Evolutionary conservation across 2,888 invertebrate genomes (phyloP).

Genomic region (Patella ulyssiponensis): DNA sequence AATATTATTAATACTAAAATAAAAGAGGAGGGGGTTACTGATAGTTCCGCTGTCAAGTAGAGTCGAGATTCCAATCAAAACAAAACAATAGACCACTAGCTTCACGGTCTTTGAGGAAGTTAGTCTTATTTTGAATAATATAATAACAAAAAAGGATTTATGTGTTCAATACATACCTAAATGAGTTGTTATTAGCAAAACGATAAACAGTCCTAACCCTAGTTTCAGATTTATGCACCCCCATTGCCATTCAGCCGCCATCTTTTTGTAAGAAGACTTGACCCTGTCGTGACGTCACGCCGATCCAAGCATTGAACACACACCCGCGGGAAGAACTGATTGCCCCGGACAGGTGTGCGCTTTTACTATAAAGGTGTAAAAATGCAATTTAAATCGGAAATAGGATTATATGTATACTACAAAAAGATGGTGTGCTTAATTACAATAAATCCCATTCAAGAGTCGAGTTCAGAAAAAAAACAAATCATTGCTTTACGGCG

Average conservation of each 20-base stretch:
- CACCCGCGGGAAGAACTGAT: conserved; percentile 18
- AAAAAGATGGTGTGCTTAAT: too few species aligned
- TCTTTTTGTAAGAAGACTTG: conserved; percentile 36
- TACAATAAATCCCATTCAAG: too few species aligned
- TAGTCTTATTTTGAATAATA: background rate
- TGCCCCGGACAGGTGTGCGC: background rate
- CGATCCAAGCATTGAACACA: conserved; percentile 20
- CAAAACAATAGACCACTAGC: background rate
- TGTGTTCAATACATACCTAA: conserved; percentile 18
- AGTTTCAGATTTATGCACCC: conserved; percentile 20
- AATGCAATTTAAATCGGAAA: too few species aligned
- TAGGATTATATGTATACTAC: too few species aligned
- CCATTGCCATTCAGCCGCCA: conserved; percentile 29
- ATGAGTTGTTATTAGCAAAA: conserved; percentile 21
- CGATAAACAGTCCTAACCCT: conserved; percentile 17
- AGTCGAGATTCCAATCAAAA: too few species aligned
- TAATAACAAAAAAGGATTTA: background rate
- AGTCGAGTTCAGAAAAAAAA: too few species aligned
- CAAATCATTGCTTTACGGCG: too few species aligned
- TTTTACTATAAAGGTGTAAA: too few species aligned
- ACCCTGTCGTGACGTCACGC: conserved; percentile 39
- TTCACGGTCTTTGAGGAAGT: background rate
- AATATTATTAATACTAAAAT: too few species aligned
- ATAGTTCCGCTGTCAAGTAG: too few species aligned
- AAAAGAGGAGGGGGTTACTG: too few species aligned